Conservation (phyloP, 2,888 invertebrate species). For the Tenodera sinensis region DNA sequence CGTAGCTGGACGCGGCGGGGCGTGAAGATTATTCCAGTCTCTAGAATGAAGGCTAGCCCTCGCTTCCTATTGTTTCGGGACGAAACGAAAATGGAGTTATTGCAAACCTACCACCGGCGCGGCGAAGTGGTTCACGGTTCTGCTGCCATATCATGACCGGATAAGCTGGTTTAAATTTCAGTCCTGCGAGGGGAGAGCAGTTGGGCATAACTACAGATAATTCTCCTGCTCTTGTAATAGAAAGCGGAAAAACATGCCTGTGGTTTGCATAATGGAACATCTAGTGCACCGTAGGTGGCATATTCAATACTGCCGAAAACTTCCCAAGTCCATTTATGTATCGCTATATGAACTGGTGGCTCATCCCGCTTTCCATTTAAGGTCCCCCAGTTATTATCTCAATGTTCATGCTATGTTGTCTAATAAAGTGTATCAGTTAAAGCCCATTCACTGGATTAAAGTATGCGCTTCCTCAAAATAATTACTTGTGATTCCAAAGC, state of each 20-base stretch:
- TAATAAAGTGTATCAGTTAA: too few relatives aligned
- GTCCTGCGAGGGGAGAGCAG: background rate
- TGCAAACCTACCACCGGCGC: background rate
- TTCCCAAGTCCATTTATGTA: too few relatives aligned
- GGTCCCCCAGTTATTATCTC: too few relatives aligned
- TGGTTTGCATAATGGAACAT: background rate
- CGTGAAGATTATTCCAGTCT: background rate
- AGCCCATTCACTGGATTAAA: too few relatives aligned
- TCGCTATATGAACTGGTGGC: too few relatives aligned
- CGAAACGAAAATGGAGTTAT: background rate
- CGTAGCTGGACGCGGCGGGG: background rate
- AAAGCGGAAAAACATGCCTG: background rate
- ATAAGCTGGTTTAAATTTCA: background rate
- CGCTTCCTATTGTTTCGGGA: background rate
- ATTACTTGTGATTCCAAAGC: too few relatives aligned
- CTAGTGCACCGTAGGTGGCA: background rate
- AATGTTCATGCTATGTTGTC: too few relatives aligned
- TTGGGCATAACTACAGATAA: background rate
- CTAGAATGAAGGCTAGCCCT: background rate
- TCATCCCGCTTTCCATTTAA: too few relatives aligned
- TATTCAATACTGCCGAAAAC: background rate
- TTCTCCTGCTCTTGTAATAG: background rate
- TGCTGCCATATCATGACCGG: background rate
- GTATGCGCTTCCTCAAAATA: too few relatives aligned
- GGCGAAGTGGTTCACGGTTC: background rate